phyloP scores from a whole-genome alignment of 2,113 vertebrate genomes.

The Chiloscyllium plagiosum region DNA sequence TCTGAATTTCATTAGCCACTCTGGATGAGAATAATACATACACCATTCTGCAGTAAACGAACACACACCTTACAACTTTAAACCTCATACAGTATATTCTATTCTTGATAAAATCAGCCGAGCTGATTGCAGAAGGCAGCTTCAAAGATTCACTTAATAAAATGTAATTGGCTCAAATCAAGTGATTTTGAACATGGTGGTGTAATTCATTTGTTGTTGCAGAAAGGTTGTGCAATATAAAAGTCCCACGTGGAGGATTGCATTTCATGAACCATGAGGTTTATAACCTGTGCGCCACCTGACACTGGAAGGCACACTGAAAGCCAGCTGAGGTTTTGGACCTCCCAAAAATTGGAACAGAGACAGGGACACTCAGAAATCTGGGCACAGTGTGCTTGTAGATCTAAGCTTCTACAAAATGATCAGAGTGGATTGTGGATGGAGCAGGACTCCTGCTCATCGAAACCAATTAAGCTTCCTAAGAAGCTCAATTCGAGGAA shows the following conservation, averaged over 20 bases:
- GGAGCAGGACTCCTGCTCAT: no score
- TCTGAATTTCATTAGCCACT: conserved; percentile 19
- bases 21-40: background rate
- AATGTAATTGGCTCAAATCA: background rate
- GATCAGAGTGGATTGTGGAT: no score
- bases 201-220: background rate
- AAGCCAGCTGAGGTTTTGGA: background rate
- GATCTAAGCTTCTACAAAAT: no score
- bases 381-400: background rate
- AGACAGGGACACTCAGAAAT: background rate
- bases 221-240: background rate
- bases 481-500: no score
- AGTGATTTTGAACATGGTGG: background rate
- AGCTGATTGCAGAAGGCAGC: background rate
- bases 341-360: background rate
- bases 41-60: background rate
- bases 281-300: background rate
- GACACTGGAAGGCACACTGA: background rate
- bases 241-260: background rate
- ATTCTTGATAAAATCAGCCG: background rate
- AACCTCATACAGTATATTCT: background rate
- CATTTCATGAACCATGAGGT: background rate
- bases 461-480: no score
- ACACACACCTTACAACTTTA: background rate
- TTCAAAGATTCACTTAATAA: conserved; percentile 22